Base-by-base conservation (phyloP, 2,888 invertebrate species). In the Cantharis rufa region DNA sequence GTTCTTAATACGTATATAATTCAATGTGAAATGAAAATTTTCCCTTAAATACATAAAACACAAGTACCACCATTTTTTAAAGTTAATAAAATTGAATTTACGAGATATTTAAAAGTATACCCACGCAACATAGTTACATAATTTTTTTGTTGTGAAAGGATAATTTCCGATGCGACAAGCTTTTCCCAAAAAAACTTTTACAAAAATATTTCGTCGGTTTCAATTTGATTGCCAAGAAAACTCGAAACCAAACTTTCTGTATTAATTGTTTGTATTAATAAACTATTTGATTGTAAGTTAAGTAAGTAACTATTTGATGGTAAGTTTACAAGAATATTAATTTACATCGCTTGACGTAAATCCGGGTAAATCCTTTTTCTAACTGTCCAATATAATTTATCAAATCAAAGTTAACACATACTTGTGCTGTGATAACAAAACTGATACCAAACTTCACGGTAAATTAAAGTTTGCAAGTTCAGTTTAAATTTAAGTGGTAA, bases 11-110 rank as follows among this genome's bases (percentile, higher is more conserved):
- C 69, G 68, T 69, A 62, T 64, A 72, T 73, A 73, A 73, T 69
- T 73, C 73, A 69, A 73, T 73, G 73, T 32, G 27, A 69, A 73
- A 73, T 73, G 73, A 69, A 73, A 73, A 73, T 69, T 73, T 71
- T 73, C 62, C 15, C 72, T 48, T 66, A 66, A 61, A 72, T 72
- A 72, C 72, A 63, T 72, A 72, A 72, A 72, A 28, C 72, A 68
- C 61, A 48, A 48, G 48, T n/a, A 48, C 48, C 48, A n/a, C 48
- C 48, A 48, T 48, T 48, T 48, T 48, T 48, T 48, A 48, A 48
- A n/a, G 48, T 48, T 48, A 48, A 48, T 48, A 48, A 48, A 48
- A n/a, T 48, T 48, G n/a, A 32, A 48, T 48, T 48, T 48, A 48
- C 48, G 48, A 48, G 48, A n/a, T 48, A 48, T 48, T 48, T 48